These are phyloP conservation scores for Bombus terrestris DNA, from an alignment of 1,140 invertebrate species.

Conservation along the genomic window DNA sequence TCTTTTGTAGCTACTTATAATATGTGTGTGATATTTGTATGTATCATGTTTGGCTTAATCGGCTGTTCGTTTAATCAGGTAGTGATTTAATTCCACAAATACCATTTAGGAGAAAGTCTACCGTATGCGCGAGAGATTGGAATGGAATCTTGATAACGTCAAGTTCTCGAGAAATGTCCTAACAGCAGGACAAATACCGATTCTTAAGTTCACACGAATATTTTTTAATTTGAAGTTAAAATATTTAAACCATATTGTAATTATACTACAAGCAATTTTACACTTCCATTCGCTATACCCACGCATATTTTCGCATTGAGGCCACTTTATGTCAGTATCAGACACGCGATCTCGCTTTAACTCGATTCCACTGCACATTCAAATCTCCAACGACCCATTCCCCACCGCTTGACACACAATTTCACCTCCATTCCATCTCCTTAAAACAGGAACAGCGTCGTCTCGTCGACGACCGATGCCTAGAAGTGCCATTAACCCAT, in stretches of 20 bases:
- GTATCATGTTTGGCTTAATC: too few relatives aligned
- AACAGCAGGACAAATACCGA: not conserved
- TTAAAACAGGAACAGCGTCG: not conserved
- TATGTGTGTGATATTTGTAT: not conserved
- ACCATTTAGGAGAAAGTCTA: too few relatives aligned
- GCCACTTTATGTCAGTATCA: not conserved
- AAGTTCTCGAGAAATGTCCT: not conserved
- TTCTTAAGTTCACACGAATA: not conserved
- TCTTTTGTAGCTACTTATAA: not conserved
- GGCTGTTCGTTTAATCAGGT: too few relatives aligned
- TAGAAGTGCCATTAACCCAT: constrained; percentile 24
- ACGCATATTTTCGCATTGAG: not conserved
- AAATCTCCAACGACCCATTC: not conserved
- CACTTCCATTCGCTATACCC: not conserved
- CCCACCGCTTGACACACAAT: not conserved
- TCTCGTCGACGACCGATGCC: constrained; percentile 7
- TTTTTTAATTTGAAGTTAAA: not conserved
- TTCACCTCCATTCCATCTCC: not conserved
- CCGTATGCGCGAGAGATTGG: not conserved
- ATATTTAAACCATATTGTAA: too few relatives aligned
- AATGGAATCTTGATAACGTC: not conserved
- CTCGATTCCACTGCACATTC: not conserved
- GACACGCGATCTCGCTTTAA: not conserved
- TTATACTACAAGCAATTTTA: too few relatives aligned
- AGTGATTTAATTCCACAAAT: too few relatives aligned